Base-by-base conservation (phyloP, 2,113 vertebrate genomes). In the Pyrgilauda ruficollis region DNA sequence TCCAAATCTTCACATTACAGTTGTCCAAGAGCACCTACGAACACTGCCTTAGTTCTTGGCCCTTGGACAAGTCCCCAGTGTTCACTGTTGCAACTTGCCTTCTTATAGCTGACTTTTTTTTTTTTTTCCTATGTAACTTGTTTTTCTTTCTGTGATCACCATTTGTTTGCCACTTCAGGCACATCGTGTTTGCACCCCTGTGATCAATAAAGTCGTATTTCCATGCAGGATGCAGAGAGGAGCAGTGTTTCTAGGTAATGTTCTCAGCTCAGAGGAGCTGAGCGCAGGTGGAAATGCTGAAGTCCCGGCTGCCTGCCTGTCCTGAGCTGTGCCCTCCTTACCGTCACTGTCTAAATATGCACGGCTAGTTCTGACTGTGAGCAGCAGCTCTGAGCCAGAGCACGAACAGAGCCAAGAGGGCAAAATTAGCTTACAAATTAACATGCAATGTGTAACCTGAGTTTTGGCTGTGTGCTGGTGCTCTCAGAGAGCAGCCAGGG, bases 1-100 rank as follows among this genome's bases (percentile, higher is more conserved):
- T 92, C 80, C 46, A 70, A 15, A 56, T 79, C 80, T 91, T 76
- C 47, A 66, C 33, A 19, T 47, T 70, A 43, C 64, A 53, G 46
- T 84, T 83, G 93, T 93, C 77, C 77, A 95, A 93, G 80, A 92
- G 75, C 47, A 82, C 41, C 92, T 87, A 92, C 4, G 2, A 92
- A 13, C 49, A 30, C 23, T 20, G 35, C 47, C 61, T 90, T 93
- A 59, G 46, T 33, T 90, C 67, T 83, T 97, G 95, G 96, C 90
- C 62, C 86, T 82, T 64, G 88, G 85, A 94, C 97, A 97, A 94
- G 81, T 91, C 77, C 78, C 55, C 47, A 26, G 62, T 23, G 62
- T 61, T 96, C 85, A 28, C n/a, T 97, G 97, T 96, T 96, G 53
- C 62, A 89, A 93, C 93, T 93, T 96, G 97, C 72, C 81, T 88